phyloP scores from a whole-genome alignment of 2,113 vertebrate genomes.

The Engystomops pustulosus region DNA sequence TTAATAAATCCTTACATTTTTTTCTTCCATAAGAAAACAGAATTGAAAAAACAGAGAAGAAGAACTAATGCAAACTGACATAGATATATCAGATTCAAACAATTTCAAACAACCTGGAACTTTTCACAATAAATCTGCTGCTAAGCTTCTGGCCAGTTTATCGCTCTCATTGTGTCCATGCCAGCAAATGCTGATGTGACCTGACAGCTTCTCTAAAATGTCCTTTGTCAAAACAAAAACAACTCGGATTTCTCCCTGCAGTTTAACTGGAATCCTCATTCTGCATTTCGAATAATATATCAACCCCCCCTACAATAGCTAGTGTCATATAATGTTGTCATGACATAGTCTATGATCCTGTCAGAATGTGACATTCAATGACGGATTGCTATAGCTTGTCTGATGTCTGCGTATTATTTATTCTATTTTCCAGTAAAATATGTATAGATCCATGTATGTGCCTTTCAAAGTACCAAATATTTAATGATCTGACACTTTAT shows the following conservation, averaged over 20 bases:
- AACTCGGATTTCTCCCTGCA: constrained; percentile 28
- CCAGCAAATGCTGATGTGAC: constrained; percentile 43
- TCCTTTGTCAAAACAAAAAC: constrained; percentile 47
- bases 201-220: constrained; percentile 49
- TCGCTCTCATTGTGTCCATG: constrained; percentile 48
- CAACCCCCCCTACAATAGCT: neutral
- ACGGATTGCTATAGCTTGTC: neutral
- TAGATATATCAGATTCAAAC: constrained; percentile 39
- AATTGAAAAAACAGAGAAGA: neutral
- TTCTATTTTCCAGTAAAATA: neutral
- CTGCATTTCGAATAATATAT: constrained; percentile 22
- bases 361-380: constrained; percentile 20
- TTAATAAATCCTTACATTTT: neutral
- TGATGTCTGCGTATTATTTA: neutral
- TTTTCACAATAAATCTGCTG: constrained; percentile 52
- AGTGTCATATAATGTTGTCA: constrained; percentile 34
- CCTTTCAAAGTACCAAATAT: neutral
- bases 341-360: constrained; percentile 9
- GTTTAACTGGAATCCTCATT: constrained; percentile 38
- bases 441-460: neutral
- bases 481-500: neutral
- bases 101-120: constrained; percentile 47
- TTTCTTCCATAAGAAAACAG: neutral
- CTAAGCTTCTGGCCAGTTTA: constrained; percentile 42
- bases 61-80: constrained; percentile 25